phyloP scores from a whole-genome alignment of 2,113 vertebrate species.

The Xenus cinereus region DNA sequence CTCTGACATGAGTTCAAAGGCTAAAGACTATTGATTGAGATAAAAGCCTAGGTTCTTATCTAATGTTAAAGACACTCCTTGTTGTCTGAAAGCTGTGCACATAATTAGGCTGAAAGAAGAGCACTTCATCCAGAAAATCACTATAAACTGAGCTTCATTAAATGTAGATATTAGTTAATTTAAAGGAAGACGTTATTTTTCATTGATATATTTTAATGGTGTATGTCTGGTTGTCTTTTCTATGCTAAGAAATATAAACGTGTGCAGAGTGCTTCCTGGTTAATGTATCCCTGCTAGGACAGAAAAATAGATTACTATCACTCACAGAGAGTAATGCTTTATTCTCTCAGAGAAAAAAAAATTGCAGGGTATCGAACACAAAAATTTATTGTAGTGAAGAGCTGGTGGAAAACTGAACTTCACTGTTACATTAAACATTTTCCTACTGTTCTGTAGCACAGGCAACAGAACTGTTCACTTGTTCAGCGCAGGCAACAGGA shows the following conservation, averaged over 20 bases:
- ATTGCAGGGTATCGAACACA: neutral
- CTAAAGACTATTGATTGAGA: conserved; percentile 88
- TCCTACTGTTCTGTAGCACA: conserved; percentile 23
- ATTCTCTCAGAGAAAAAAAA: conserved; percentile 36
- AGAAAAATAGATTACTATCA: conserved; percentile 72
- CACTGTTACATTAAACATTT: conserved; percentile 51
- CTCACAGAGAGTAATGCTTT: conserved; percentile 25
- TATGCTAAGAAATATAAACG: conserved; percentile 67
- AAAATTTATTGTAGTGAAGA: conserved; percentile 46
- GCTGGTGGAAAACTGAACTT: conserved; percentile 37
- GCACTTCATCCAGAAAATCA: conserved; percentile 74
- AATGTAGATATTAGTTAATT: conserved; percentile 78
- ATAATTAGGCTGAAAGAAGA: conserved; percentile 79
- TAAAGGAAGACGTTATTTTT: conserved; percentile 74
- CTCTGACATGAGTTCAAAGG: conserved; percentile 81
- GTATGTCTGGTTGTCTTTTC: conserved; percentile 61
- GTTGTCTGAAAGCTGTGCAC: conserved; percentile 78
- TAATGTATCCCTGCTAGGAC: conserved; percentile 63
- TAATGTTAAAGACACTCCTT: conserved; percentile 82
- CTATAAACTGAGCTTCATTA: conserved; percentile 76
- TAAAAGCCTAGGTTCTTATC: conserved; percentile 83
- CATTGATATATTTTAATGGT: conserved; percentile 75
- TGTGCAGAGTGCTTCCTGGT: conserved; percentile 36
- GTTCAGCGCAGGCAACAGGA: neutral
- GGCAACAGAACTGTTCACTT: conserved; percentile 36